Evolutionary conservation across 2,797 vertebrate genomes (phyloP), one percentile per base, ranked within the genome.

Genomic region (Sphaeramia orbicularis): DNA sequence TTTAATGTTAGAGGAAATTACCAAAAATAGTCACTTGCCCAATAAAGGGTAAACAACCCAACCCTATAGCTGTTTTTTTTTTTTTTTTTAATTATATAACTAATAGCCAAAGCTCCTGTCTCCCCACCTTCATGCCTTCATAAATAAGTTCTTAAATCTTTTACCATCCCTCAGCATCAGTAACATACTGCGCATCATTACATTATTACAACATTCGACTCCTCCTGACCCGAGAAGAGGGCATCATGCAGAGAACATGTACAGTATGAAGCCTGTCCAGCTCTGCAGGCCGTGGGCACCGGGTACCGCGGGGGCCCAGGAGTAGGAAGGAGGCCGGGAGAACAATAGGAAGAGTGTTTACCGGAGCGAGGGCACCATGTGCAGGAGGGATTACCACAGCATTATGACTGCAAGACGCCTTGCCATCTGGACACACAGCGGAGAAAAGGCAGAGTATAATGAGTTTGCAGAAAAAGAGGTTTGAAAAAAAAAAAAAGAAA

Each of bases 311-410:
- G 57, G 61, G 59, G 51, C 58, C 8, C 10, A 30, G 48, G 38
- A 53, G 58, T 69, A 65, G 32, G 45, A 83, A 75, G 67, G 73
- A 80, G 78, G 65, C 80, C 77, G 57, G 50, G 67, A 24, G 68
- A 83, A 90, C 88, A 91, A 90, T 86, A 70, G 88, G 80, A 80
- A 74, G 84, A 88, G 83, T 84, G 78, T 89, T 90, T 85, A 85
- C 82, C 41, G 61, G 81, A 85, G 83, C 59, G 74, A 88, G 85
- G 83, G 87, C 80, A 85, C 87, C 89, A 90, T 93, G 89, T 92
- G 88, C 86, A 84, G 80, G 62, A 74, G 83, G 91, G 89, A 91
- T 91, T 90, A 91, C 71, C 74, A 81, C 76, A 74, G 88, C 84
- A 91, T 90, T 89, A 89, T 80, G 81, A 76, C 84, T 85, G 87